Evolutionary conservation across 2,888 invertebrate species (phyloP).

Genomic region (Melangyna quadrimaculata): DNA sequence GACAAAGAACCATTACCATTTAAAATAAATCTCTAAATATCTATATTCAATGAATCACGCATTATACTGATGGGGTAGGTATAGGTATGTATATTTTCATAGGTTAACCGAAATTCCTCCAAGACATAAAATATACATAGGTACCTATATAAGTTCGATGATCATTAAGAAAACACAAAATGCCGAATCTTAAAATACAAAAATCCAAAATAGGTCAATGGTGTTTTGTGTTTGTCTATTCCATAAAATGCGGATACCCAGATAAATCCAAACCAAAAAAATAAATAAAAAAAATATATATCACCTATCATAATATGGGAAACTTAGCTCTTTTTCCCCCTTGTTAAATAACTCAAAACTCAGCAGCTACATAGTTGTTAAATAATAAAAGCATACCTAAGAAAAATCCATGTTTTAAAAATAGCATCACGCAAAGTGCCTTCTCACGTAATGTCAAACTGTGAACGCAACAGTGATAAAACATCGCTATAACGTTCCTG

Average conservation of each 20-base stretch:
- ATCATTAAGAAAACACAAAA: neutral
- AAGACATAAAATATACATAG: neutral
- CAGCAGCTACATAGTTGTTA: conserved; percentile 12
- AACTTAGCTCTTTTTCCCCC: neutral
- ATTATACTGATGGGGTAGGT: neutral
- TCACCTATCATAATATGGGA: neutral
- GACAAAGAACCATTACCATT: neutral
- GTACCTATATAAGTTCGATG: neutral
- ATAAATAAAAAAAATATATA: neutral
- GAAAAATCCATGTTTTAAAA: conserved; percentile 15
- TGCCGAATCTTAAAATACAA: neutral
- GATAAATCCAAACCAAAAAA: neutral
- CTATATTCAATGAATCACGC: neutral
- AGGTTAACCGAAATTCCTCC: neutral
- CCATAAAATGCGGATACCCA: neutral
- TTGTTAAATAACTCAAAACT: conserved; percentile 10
- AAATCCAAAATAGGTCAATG: neutral
- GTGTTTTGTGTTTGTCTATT: neutral
- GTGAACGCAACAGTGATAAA: conserved; percentile 38
- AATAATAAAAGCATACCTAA: conserved; percentile 1
- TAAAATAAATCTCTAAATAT: neutral
- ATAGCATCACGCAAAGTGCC: conserved; percentile 61
- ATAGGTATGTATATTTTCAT: neutral
- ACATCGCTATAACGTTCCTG: conserved; percentile 28
- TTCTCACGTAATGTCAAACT: conserved; percentile 66